phyloP scores from a whole-genome alignment of 2,888 invertebrate genomes.

The Nyleta sp. region DNA sequence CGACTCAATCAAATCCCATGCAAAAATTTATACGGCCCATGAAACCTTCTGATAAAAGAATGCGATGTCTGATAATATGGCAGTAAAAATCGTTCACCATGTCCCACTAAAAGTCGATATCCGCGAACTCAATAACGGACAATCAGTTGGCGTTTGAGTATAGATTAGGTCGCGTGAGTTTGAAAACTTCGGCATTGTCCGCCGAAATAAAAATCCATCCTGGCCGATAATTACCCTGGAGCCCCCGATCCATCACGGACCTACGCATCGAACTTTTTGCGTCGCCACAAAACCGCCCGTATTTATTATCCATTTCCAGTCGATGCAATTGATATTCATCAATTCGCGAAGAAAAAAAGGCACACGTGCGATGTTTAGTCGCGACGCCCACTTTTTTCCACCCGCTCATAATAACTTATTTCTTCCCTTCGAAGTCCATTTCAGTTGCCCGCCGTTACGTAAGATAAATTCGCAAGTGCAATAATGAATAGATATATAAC shows the following conservation, averaged over 20 bases:
- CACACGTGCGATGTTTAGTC: background rate
- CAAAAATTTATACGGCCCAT: too few species aligned
- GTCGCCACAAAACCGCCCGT: background rate
- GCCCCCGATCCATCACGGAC: constrained; percentile 2
- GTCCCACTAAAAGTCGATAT: too few species aligned
- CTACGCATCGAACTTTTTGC: background rate
- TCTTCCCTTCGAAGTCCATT: background rate
- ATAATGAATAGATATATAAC: constrained; percentile 1
- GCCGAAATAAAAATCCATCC: too few species aligned
- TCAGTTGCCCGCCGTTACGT: background rate
- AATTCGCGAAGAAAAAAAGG: constrained; percentile 2
- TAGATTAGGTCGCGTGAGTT: too few species aligned
- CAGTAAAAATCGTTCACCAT: too few species aligned
- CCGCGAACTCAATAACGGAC: too few species aligned
- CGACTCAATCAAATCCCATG: too few species aligned
- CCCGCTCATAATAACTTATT: background rate
- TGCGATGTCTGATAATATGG: too few species aligned
- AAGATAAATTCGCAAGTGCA: constrained; percentile 2
- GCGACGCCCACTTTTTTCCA: background rate
- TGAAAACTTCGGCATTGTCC: too few species aligned
- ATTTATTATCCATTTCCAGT: background rate
- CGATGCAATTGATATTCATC: constrained; percentile 20
- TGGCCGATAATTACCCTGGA: background rate
- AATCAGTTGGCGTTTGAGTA: too few species aligned
- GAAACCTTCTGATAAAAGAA: too few species aligned